A percentile compares a stretch with the other conserved stretches of the same genome.
Evolutionary conservation across 2,113 vertebrate genomes (phyloP).

Genomic region (Mungos mungo): DNA sequence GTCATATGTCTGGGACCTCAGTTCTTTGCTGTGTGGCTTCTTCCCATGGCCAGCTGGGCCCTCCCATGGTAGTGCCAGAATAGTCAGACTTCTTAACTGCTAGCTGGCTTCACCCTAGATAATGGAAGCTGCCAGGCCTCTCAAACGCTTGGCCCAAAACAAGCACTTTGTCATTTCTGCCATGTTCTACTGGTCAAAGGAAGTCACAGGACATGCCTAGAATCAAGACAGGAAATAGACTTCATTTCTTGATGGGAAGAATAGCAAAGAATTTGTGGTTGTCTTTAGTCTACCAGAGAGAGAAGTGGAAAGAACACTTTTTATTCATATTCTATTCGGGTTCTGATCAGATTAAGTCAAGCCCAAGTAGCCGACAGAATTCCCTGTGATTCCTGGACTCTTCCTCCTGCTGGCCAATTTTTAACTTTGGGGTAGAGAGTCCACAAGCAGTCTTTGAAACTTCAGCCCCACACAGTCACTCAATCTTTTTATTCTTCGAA

Average conservation of each 20-base stretch:
- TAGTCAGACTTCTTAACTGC: conserved; percentile 35
- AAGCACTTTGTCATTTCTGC: conserved; percentile 14
- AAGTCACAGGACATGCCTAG: not conserved
- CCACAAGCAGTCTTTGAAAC: conserved; percentile 61
- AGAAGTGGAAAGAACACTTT: not conserved
- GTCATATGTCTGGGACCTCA: not conserved
- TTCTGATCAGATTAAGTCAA: conserved; percentile 50
- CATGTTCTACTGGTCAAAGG: not conserved
- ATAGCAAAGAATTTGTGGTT: not conserved
- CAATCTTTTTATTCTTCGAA: conserved; percentile 30
- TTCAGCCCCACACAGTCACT: not conserved
- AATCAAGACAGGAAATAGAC: conserved; percentile 15
- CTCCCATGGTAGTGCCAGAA: not conserved
- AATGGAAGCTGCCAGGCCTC: not conserved
- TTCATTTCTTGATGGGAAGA: not conserved
- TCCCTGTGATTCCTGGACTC: conserved; percentile 9
- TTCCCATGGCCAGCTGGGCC: not conserved
- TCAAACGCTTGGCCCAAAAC: not conserved
- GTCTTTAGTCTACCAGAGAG: conserved; percentile 27
- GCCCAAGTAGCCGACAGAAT: not conserved
- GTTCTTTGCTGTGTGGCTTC: conserved; percentile 38
- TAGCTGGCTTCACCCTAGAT: not conserved
- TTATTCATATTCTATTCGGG: not conserved
- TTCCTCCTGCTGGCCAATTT: conserved; percentile 62
- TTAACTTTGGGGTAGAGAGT: conserved; percentile 62